Conservation (phyloP, 2,797 vertebrate genomes). For the Synanceia verrucosa region DNA sequence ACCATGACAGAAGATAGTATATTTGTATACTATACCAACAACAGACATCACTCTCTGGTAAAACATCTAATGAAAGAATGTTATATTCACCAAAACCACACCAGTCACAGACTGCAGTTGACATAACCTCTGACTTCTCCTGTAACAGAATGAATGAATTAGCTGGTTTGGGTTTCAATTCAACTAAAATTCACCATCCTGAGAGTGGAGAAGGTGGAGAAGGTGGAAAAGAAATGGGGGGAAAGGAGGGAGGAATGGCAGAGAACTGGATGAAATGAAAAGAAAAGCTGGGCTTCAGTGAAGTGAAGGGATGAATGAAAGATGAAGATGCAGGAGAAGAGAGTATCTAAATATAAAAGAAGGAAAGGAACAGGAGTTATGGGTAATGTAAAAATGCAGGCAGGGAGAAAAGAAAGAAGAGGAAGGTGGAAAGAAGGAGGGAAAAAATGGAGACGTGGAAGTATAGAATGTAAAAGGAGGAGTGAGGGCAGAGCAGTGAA, state of each 20-base stretch:
- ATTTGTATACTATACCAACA: constrained; percentile 5
- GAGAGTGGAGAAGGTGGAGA: neutral
- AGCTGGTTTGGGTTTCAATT: constrained; percentile 9
- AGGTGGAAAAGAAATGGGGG: neutral
- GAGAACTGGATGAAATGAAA: neutral
- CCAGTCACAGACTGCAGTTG: constrained; percentile 4
- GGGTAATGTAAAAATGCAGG: neutral
- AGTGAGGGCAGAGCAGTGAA: neutral
- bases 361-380: neutral
- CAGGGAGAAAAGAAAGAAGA: neutral
- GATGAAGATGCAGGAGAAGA: neutral
- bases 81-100: constrained; percentile 21
- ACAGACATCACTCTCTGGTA: neutral
- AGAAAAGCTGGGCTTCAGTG: neutral
- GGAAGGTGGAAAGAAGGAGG: neutral
- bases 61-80: constrained; percentile 32
- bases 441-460: neutral
- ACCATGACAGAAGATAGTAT: no score
- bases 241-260: neutral
- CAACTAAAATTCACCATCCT: neutral
- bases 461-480: neutral
- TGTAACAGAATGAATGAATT: constrained; percentile 32
- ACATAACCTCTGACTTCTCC: constrained; percentile 23
- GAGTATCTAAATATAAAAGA: neutral
- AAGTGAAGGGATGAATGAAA: neutral